Evolutionary conservation across 2,888 invertebrate species (phyloP).

Genomic region (Proisotoma minuta): DNA sequence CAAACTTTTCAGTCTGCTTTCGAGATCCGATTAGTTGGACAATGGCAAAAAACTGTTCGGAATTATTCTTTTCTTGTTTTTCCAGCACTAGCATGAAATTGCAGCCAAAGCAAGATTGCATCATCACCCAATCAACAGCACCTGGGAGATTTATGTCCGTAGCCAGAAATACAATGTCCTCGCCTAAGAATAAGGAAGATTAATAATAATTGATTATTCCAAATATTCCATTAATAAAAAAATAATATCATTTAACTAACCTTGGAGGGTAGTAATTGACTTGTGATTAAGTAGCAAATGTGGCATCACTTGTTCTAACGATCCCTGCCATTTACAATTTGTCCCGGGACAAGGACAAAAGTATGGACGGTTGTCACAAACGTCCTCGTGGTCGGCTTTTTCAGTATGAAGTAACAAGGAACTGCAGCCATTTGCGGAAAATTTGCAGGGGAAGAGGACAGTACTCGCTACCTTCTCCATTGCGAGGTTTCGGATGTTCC

Average conservation of each 20-base stretch:
- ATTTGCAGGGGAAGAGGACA: slow-evolving; percentile 97
- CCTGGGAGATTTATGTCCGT: slow-evolving; percentile 99
- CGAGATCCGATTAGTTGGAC: slow-evolving; percentile 97
- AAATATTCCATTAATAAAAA: neutral
- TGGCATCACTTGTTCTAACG: slow-evolving; percentile 96
- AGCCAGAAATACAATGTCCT: slow-evolving; percentile 98
- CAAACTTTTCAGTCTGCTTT: slow-evolving; percentile 98
- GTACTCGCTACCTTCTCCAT: slow-evolving; percentile 99
- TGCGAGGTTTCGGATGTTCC: slow-evolving; percentile 94
- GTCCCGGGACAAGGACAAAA: slow-evolving; percentile 98
- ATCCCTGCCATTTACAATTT: slow-evolving; percentile 98
- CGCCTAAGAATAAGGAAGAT: slow-evolving; percentile 56
- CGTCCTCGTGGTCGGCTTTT: slow-evolving; percentile 97
- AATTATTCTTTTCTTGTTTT: slow-evolving; percentile 96
- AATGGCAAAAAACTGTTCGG: slow-evolving; percentile 94
- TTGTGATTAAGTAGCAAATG: slow-evolving; percentile 96
- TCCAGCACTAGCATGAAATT: slow-evolving; percentile 99
- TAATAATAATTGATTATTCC: neutral
- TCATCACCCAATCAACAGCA: slow-evolving; percentile 99
- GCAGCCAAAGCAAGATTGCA: slow-evolving; percentile 99
- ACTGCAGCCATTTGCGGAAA: slow-evolving; percentile 89
- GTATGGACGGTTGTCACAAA: slow-evolving; percentile 96
- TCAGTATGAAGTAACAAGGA: slow-evolving; percentile 91
- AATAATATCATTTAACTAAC: slow-evolving; percentile 50
- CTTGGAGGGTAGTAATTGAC: slow-evolving; percentile 95